Evolutionary conservation across 2,797 vertebrate genomes (phyloP).

Genomic region (Cyclopterus lumpus): DNA sequence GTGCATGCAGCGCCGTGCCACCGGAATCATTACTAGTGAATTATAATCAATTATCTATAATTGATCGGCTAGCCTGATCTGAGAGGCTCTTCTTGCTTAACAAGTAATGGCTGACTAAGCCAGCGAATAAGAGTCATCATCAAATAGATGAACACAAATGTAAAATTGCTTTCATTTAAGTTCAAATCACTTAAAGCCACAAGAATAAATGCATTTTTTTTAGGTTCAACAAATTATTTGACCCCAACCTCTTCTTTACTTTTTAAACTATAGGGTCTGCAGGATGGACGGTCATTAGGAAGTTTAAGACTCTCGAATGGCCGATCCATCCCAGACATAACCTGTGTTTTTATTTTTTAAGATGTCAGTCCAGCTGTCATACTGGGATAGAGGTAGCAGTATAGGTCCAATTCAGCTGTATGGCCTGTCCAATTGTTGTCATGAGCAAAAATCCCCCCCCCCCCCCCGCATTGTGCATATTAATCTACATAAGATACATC

Average conservation of each 20-base stretch:
- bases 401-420: not conserved
- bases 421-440: not conserved
- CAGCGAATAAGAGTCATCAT: not conserved
- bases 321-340: not conserved
- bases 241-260: not conserved
- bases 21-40: not conserved
- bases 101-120: not conserved
- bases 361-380: not conserved
- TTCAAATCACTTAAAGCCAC: no score
- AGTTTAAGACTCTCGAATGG: no score
- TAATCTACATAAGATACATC: constrained; percentile 7
- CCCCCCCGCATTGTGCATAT: constrained; percentile 1
- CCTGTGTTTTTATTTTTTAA: not conserved
- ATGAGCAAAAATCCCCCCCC: not conserved
- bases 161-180: no score
- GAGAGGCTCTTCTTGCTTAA: not conserved
- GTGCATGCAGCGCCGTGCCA: not conserved
- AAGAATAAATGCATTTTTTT: no score
- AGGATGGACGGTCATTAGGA: not conserved
- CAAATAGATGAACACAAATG: not conserved
- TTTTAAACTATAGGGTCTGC: not conserved
- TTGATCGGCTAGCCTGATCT: not conserved
- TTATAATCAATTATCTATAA: not conserved
- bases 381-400: not conserved
- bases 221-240: not conserved